Conservation (phyloP, 2,797 vertebrate genomes). For the Myripristis jacobus region DNA sequence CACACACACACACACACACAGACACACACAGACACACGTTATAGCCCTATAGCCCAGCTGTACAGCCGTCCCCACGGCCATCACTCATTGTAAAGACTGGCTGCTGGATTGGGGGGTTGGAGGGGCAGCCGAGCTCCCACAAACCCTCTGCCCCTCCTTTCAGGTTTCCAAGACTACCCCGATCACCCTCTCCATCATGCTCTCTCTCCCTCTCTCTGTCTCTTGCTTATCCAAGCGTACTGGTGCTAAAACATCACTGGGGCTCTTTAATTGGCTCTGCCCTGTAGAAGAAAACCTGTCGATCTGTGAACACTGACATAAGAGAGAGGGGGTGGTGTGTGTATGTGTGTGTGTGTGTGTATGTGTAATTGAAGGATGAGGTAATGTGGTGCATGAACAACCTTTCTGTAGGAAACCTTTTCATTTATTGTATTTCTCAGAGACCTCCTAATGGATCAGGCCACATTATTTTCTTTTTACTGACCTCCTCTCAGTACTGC, state of each 20-base stretch:
- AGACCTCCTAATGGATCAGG: constrained; percentile 69
- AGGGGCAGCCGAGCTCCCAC: constrained; percentile 17
- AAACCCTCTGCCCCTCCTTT: constrained; percentile 42
- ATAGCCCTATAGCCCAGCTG: background rate
- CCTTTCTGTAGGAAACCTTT: constrained; percentile 62
- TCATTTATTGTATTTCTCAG: constrained; percentile 67
- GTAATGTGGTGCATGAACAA: constrained; percentile 69
- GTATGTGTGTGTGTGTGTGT: constrained; percentile 21
- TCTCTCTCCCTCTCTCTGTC: constrained; percentile 23
- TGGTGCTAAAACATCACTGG: constrained; percentile 69
- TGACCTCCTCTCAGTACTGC: constrained; percentile 30
- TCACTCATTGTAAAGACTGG: constrained; percentile 9
- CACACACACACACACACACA: constrained; percentile 1
- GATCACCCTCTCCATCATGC: constrained; percentile 12
- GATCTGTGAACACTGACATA: constrained; percentile 58
- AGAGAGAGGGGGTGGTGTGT: constrained; percentile 41
- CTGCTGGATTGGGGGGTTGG: background rate
- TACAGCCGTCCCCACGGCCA: background rate
- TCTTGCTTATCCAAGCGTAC: constrained; percentile 61
- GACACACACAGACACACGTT: constrained; percentile 9
- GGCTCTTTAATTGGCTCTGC: constrained; percentile 79
- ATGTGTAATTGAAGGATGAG: constrained; percentile 54
- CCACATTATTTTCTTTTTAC: constrained; percentile 40
- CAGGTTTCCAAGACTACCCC: constrained; percentile 75
- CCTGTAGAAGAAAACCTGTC: constrained; percentile 65